These are phyloP conservation scores for Oreortyx pictus DNA, from an alignment of 2,797 vertebrate genomes.

Conservation along the genomic window DNA sequence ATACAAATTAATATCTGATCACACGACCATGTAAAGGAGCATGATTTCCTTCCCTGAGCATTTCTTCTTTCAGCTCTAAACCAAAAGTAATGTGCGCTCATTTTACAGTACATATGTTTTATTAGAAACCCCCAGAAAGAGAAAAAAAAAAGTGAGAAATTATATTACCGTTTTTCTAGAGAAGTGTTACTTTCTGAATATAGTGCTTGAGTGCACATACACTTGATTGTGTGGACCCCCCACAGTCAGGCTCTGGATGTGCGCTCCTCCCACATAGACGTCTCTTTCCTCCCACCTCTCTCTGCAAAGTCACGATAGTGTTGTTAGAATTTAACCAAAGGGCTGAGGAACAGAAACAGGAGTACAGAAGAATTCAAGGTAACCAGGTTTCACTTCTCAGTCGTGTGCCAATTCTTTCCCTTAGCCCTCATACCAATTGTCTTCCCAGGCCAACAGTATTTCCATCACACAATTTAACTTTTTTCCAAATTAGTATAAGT, in stretches of 20 bases:
- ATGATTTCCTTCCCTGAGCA: not conserved
- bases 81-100: not conserved
- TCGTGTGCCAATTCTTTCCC: not conserved
- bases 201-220: not conserved
- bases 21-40: not conserved
- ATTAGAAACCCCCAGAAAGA: not conserved
- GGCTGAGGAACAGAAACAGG: not conserved
- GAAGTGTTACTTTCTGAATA: not conserved
- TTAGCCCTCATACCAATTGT: not conserved
- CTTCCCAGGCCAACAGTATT: not conserved
- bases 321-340: not conserved
- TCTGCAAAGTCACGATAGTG: not conserved
- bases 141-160: not conserved
- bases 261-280: fast-evolving
- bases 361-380: not conserved
- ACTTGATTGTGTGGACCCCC: not conserved
- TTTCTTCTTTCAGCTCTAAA: not conserved
- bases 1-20: not conserved
- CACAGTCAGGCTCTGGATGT: not conserved
- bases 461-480: not conserved
- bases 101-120: not conserved
- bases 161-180: not conserved
- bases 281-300: not conserved
- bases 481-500: not conserved
- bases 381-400: not conserved